A percentile compares a stretch with the other conserved stretches of the same genome.
These are phyloP conservation scores for Brachymystax lenok DNA, from an alignment of 2,797 vertebrate genomes.

Conservation along the genomic window DNA sequence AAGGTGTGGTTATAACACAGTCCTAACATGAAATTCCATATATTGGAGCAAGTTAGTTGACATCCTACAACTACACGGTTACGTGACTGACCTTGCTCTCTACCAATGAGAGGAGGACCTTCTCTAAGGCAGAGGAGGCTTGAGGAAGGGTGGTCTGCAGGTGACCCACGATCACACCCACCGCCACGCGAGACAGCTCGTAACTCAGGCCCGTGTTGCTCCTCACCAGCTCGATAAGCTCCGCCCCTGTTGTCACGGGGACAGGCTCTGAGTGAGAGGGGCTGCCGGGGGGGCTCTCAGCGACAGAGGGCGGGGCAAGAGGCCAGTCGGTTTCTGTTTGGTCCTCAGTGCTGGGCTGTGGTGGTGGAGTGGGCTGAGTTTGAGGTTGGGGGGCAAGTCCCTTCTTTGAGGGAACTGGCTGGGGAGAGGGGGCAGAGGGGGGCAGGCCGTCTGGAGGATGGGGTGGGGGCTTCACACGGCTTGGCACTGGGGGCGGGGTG, in stretches of 20 bases:
- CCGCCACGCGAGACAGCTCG: slow-evolving; percentile 92
- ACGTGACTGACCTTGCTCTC: slow-evolving; percentile 87
- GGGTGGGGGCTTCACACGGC: slow-evolving; percentile 76
- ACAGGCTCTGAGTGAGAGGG: slow-evolving; percentile 63
- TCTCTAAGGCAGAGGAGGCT: slow-evolving; percentile 83
- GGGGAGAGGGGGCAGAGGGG: slow-evolving; percentile 58
- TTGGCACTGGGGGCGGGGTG: slow-evolving; percentile 91
- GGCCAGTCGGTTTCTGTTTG: slow-evolving; percentile 71
- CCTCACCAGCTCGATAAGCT: slow-evolving; percentile 94
- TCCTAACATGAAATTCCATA: not conserved
- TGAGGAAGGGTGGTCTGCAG: slow-evolving; percentile 86
- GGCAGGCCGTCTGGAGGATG: slow-evolving; percentile 28
- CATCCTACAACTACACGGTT: not conserved
- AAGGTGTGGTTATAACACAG: not conserved
- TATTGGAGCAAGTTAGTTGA: not conserved
- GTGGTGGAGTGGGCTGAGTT: slow-evolving; percentile 26
- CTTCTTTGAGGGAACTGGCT: slow-evolving; percentile 65
- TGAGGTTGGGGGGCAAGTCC: slow-evolving; percentile 61
- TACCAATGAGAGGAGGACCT: slow-evolving; percentile 91
- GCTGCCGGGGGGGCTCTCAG: slow-evolving; percentile 66
- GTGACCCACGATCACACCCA: slow-evolving; percentile 91
- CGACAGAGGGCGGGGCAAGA: slow-evolving; percentile 68
- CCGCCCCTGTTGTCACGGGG: slow-evolving; percentile 87
- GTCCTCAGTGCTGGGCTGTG: slow-evolving; percentile 46
- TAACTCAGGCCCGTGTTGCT: slow-evolving; percentile 95